These are phyloP conservation scores for Eupithecia vulgata DNA, from an alignment of 2,888 invertebrate genomes.

Conservation along the genomic window DNA sequence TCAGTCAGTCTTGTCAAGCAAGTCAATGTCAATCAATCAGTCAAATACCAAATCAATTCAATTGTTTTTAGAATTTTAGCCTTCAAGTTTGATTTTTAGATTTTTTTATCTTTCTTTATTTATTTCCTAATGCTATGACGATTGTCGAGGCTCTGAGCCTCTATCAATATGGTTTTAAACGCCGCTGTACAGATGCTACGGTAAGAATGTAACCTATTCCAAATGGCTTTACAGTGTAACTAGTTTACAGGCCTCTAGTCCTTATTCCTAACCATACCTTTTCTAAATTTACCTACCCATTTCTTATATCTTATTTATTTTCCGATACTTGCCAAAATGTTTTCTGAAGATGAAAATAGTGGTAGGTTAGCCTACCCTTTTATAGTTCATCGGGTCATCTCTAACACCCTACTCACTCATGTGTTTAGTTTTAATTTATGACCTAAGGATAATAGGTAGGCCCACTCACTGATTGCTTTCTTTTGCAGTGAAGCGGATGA, in stretches of 20 bases:
- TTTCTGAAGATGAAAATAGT: not conserved
- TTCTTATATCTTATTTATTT: not conserved
- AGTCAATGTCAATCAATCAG: not conserved
- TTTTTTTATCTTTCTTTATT: conserved; percentile 62
- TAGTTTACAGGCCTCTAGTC: not conserved
- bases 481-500: conserved; percentile 88
- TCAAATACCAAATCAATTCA: conserved; percentile 43
- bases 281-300: not conserved
- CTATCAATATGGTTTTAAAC: conserved; percentile 88
- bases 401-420: not conserved
- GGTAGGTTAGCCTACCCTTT: not conserved
- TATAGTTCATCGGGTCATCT: not conserved
- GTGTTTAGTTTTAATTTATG: not conserved
- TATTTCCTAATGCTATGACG: conserved; percentile 79
- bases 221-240: not conserved
- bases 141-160: conserved; percentile 79
- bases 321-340: not conserved
- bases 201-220: conserved; percentile 68
- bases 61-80: conserved; percentile 77
- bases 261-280: not conserved
- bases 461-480: not conserved
- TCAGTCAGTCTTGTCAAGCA: not conserved
- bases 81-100: conserved; percentile 55
- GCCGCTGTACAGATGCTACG: conserved; percentile 90
- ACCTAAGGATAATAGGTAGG: not conserved